phyloP scores from a whole-genome alignment of 2,797 vertebrate species.

The Manis javanica region DNA sequence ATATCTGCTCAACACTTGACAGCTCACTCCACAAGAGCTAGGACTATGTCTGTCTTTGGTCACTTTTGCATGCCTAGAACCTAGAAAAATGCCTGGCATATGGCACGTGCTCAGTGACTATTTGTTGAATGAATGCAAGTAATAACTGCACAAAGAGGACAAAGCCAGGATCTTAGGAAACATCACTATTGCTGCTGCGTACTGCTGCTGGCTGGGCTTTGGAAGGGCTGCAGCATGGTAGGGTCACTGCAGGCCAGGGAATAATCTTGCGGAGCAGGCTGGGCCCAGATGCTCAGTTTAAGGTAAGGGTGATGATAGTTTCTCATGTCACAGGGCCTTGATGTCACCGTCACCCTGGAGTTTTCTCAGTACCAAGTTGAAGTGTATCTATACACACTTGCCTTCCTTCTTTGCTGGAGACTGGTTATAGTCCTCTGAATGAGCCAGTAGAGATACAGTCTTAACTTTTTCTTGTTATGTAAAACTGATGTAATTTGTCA shows the following conservation, averaged over 20 bases:
- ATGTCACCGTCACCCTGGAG: background rate
- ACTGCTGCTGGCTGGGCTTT: background rate
- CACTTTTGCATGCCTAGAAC: background rate
- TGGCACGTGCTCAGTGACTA: background rate
- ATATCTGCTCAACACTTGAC: background rate
- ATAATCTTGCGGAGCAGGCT: too few species aligned
- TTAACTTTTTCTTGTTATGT: background rate
- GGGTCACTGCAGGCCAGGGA: background rate
- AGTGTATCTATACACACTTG: background rate
- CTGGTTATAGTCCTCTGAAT: background rate
- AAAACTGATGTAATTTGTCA: background rate
- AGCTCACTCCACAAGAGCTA: background rate
- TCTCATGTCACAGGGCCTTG: background rate
- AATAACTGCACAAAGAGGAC: background rate
- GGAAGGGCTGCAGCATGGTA: background rate
- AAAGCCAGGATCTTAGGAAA: background rate
- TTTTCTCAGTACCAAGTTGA: background rate
- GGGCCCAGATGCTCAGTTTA: background rate
- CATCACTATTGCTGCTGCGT: background rate
- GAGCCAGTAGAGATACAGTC: background rate
- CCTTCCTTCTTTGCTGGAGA: background rate
- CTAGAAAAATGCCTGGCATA: background rate
- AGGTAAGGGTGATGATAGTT: background rate
- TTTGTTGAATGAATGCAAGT: background rate
- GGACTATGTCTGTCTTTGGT: background rate